Conservation (phyloP, 2,888 invertebrate genomes). For the Epistrophe eligans region DNA sequence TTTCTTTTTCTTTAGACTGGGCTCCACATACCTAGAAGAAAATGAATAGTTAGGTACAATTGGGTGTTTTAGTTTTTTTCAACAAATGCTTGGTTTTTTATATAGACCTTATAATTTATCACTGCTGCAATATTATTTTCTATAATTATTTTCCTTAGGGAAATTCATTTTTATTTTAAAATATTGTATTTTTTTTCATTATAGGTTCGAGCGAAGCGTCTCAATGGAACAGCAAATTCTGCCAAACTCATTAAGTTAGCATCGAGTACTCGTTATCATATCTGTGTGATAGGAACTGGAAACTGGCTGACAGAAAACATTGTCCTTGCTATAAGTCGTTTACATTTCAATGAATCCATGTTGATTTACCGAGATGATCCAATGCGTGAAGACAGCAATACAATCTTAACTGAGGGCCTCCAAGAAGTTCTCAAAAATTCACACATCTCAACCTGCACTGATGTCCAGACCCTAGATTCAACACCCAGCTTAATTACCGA, state of each 20-base stretch:
- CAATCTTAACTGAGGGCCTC: conserved; percentile 86
- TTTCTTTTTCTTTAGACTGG: too few relatives aligned
- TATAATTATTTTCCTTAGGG: too few relatives aligned
- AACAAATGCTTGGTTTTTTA: too few relatives aligned
- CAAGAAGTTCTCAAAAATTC: conserved; percentile 88
- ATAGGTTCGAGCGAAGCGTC: conserved; percentile 90
- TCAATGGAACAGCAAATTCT: conserved; percentile 90
- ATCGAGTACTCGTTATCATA: conserved; percentile 92
- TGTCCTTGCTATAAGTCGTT: conserved; percentile 81
- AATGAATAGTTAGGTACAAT: too few relatives aligned
- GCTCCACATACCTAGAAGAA: too few relatives aligned
- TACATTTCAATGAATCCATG: conserved; percentile 81
- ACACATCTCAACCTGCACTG: conserved; percentile 90
- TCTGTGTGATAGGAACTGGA: conserved; percentile 94
- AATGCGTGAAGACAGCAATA: conserved; percentile 82
- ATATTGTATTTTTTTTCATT: too few relatives aligned
- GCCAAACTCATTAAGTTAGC: conserved; percentile 90
- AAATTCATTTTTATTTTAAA: too few relatives aligned
- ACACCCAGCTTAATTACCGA: conserved; percentile 87
- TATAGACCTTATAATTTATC: too few relatives aligned
- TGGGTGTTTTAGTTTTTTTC: too few relatives aligned
- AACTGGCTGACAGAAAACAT: conserved; percentile 86
- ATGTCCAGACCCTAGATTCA: conserved; percentile 90
- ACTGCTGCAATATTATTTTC: too few relatives aligned
- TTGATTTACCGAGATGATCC: conserved; percentile 53